These are phyloP conservation scores for Eucera pruinosa DNA, from an alignment of 2,888 invertebrate species.

Conservation along the genomic window DNA sequence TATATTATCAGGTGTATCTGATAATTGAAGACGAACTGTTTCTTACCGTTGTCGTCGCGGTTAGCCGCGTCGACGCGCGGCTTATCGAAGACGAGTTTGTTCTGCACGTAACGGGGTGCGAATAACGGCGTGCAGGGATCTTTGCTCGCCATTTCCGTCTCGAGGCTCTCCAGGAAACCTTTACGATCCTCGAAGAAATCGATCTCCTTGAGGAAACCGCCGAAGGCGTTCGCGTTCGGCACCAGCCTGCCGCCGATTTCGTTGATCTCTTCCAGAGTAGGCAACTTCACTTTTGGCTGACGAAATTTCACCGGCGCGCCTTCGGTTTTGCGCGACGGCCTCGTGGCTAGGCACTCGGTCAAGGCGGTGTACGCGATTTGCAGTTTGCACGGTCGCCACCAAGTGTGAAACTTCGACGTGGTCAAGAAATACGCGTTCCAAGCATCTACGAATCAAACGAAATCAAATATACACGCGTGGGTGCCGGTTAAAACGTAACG, in stretches of 20 bases:
- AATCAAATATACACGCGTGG: slow-evolving; percentile 10
- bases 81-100: slow-evolving; percentile 65
- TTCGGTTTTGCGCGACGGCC: slow-evolving; percentile 5
- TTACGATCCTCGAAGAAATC: slow-evolving; percentile 67
- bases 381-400: slow-evolving; percentile 88
- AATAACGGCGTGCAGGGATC: slow-evolving; percentile 31
- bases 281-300: slow-evolving; percentile 52
- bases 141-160: slow-evolving; percentile 53
- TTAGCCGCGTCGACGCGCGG: slow-evolving; percentile 13
- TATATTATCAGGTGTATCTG: slow-evolving; percentile 87
- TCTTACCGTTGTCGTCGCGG: slow-evolving; percentile 13
- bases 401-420: slow-evolving; percentile 85
- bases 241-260: slow-evolving; percentile 62
- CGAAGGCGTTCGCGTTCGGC: slow-evolving; percentile 67
- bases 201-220: slow-evolving; percentile 63
- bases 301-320: slow-evolving; percentile 5
- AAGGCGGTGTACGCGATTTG: slow-evolving; percentile 86
- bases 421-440: slow-evolving; percentile 38
- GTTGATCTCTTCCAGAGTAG: slow-evolving; percentile 67
- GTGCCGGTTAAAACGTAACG: no score
- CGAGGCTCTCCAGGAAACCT: slow-evolving; percentile 69
- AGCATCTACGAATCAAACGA: slow-evolving; percentile 46
- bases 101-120: slow-evolving; percentile 59
- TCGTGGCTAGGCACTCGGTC: slow-evolving; percentile 14
- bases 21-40: slow-evolving; percentile 71